Percentiles rank a stretch among this genome's conserved stretches.
These are phyloP conservation scores for Drosophila punjabiensis DNA, from an alignment of 1,140 invertebrate genomes.

Conservation along the genomic window DNA sequence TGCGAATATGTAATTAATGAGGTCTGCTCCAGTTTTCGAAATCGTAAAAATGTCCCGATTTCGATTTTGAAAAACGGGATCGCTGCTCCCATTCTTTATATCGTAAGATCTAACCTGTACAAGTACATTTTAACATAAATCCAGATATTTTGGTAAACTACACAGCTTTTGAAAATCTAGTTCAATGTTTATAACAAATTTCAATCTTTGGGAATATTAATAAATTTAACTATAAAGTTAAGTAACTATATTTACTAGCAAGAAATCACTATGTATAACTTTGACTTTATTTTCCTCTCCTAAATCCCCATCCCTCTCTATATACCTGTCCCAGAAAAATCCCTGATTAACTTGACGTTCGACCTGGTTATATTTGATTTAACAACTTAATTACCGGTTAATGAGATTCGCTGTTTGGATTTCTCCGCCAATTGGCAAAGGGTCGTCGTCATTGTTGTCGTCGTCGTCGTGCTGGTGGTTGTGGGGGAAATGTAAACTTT, in stretches of 20 bases:
- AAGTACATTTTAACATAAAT: neutral
- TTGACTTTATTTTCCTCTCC: neutral
- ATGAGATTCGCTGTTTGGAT: constrained; percentile 30
- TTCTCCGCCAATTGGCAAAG: constrained; percentile 46
- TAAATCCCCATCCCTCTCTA: neutral
- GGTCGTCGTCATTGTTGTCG: constrained; percentile 9
- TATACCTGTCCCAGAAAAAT: neutral
- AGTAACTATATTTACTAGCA: no score
- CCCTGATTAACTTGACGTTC: neutral
- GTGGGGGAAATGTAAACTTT: constrained; percentile 46
- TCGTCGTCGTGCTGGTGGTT: neutral
- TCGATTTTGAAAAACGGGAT: no score
- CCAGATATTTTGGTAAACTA: neutral
- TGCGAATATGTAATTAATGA: neutral
- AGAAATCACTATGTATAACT: no score
- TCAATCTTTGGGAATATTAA: no score
- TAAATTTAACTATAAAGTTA: no score
- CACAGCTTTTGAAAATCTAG: neutral
- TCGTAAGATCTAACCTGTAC: neutral
- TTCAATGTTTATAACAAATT: no score
- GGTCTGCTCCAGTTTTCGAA: no score
- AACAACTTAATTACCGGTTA: constrained; percentile 42
- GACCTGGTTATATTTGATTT: constrained; percentile 28
- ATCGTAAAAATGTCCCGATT: no score
- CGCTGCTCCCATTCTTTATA: no score